Conservation (phyloP, 2,797 vertebrate species). For the Chiloscyllium punctatum region DNA sequence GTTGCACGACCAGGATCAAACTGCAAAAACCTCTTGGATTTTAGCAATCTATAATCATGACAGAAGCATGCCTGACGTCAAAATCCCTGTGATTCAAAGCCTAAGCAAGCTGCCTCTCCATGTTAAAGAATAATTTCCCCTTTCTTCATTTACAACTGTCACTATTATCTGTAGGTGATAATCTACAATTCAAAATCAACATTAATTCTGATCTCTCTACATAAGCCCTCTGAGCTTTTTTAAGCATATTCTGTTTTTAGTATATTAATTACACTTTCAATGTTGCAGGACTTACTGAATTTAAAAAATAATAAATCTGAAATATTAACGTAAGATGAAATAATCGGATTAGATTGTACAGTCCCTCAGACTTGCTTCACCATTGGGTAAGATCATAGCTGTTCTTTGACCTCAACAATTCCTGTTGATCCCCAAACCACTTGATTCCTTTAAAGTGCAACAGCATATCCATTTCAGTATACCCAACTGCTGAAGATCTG, state of each 20-base stretch:
- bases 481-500: not conserved
- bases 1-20: not conserved
- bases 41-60: not conserved
- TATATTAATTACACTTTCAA: too few species aligned
- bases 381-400: not conserved
- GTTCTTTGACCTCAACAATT: not conserved
- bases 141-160: not conserved
- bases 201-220: too few species aligned
- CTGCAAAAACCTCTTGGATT: not conserved
- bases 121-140: not conserved
- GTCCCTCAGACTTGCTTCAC: not conserved
- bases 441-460: not conserved
- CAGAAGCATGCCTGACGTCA: not conserved
- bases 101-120: not conserved
- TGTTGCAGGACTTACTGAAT: not conserved
- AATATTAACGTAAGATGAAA: not conserved
- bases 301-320: not conserved
- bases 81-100: not conserved
- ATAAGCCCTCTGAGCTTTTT: too few species aligned
- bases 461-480: not conserved
- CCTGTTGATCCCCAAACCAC: not conserved
- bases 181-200: too few species aligned
- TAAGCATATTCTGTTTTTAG: too few species aligned
- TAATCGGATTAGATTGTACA: not conserved
- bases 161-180: not conserved